A percentile compares a stretch with the other conserved stretches of the same genome.
Conservation (phyloP, 2,797 vertebrate species). For the Neosilurus mollespiculum region DNA sequence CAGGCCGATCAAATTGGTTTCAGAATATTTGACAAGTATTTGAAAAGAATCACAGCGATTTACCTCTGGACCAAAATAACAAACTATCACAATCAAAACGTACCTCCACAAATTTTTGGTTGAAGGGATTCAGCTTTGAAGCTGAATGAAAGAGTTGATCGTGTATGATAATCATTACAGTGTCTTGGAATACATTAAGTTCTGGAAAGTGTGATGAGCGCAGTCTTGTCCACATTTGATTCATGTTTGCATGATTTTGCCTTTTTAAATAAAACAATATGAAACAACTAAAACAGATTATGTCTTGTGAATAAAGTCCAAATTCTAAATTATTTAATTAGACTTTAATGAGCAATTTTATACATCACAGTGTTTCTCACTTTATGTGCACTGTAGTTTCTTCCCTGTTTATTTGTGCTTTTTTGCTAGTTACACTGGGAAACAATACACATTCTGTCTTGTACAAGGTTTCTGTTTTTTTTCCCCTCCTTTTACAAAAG, state of each 20-base stretch:
- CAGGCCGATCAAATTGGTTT: slow-evolving; percentile 15
- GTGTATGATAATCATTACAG: slow-evolving; percentile 62
- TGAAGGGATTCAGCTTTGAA: slow-evolving; percentile 20
- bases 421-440: not conserved
- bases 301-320: not conserved
- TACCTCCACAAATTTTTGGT: slow-evolving; percentile 27
- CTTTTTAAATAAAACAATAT: slow-evolving; percentile 57
- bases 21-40: slow-evolving; percentile 24
- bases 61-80: slow-evolving; percentile 40
- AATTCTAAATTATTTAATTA: not conserved
- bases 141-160: slow-evolving; percentile 24
- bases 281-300: slow-evolving; percentile 18
- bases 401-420: slow-evolving; percentile 11
- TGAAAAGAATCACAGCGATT: slow-evolving; percentile 35
- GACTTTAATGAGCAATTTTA: not conserved
- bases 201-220: slow-evolving; percentile 51
- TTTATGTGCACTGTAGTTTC: not conserved
- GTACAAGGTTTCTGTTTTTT: slow-evolving; percentile 24
- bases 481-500: not conserved
- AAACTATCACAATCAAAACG: too few relatives aligned
- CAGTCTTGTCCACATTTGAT: slow-evolving; percentile 49
- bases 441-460: slow-evolving; percentile 35
- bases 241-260: slow-evolving; percentile 70
- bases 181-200: slow-evolving; percentile 30
- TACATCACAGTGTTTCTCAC: not conserved